Base-by-base conservation (phyloP, 2,888 invertebrate species). In the Erpobdella octoculata region DNA sequence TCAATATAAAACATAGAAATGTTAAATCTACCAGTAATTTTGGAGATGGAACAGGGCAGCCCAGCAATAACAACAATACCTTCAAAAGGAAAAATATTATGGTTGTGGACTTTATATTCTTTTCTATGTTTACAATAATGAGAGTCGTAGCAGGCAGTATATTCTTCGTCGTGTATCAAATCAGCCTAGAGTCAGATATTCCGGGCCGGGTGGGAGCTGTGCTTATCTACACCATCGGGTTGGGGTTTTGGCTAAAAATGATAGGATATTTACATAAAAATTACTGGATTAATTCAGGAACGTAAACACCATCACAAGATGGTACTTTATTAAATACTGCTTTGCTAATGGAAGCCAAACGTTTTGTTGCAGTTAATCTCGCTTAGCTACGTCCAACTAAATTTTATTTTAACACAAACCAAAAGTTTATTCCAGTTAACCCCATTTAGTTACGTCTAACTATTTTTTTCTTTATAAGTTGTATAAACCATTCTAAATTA, bases 181-280 rank as follows among this genome's bases (percentile, higher is more conserved):
- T 71, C 33, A 79, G 80, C 64, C 76, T 78, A 46, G 33, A 77
- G 75, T 78, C 78, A 4, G 80, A 80, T 68, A 75, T 74, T 65
- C 67, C 79, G 9, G 81, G 80, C 8, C 73, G 79, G 28, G 41
- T 79, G 8, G 82, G 80, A 8, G 80, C 79, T 8, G 59, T 75
- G 0, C 35, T 73, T n/a, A 79, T 83, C n/a, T 83, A 83, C 73
- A 36, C 73, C 5, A 76, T 83, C 8, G 78, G 81, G 36, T 79
- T 79, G 80, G 73, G 80, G 8, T 83, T 83, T 73, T 81, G 79
- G 78, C 62, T 80, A 2, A 78, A 73, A 71, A 81, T 82, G 59
- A 73, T 80, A 15, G 76, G 77, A 37, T 82, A 79, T 75, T 12
- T 62, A 31, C n/a, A n/a, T n/a, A 62, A 35, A n/a, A 62, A 31